A percentile compares a stretch with the other conserved stretches of the same genome.
Evolutionary conservation across 2,797 vertebrate genomes (phyloP).

Genomic region (Buceros bicornis): DNA sequence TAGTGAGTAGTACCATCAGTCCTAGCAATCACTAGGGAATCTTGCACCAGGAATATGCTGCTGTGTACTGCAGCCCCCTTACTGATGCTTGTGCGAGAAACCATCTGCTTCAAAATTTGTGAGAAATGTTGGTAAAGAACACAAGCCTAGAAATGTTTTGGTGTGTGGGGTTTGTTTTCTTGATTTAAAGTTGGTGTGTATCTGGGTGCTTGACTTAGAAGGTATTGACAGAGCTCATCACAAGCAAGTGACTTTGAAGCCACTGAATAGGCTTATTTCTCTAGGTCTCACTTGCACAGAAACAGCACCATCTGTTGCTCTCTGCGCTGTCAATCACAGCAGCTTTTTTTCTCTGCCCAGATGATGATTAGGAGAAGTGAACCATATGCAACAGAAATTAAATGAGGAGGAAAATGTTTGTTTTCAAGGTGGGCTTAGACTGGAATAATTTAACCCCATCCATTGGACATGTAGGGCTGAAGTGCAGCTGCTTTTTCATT

Average conservation of each 20-base stretch:
- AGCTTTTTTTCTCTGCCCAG: background rate
- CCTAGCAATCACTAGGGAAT: background rate
- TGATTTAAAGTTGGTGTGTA: background rate
- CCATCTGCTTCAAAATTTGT: background rate
- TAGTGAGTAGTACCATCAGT: background rate
- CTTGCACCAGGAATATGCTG: background rate
- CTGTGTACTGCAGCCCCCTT: background rate
- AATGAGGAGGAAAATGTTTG: background rate
- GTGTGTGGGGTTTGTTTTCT: background rate
- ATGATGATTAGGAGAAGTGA: background rate
- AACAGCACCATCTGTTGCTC: slow-evolving; percentile 45
- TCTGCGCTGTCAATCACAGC: background rate
- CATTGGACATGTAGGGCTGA: background rate
- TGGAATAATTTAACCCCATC: slow-evolving; percentile 1
- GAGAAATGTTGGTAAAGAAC: background rate
- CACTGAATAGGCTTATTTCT: background rate
- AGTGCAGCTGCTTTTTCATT: slow-evolving; percentile 25
- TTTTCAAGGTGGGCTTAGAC: background rate
- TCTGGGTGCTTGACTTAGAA: background rate
- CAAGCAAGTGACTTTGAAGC: background rate
- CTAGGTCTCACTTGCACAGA: background rate
- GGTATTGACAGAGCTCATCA: background rate
- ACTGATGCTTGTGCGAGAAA: background rate
- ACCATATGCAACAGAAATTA: slow-evolving; percentile 1
- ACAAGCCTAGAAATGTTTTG: background rate